These are phyloP conservation scores for Crambe crambe DNA, from an alignment of 37 sponge, comb jelly and placozoan genomes.

Conservation along the genomic window DNA sequence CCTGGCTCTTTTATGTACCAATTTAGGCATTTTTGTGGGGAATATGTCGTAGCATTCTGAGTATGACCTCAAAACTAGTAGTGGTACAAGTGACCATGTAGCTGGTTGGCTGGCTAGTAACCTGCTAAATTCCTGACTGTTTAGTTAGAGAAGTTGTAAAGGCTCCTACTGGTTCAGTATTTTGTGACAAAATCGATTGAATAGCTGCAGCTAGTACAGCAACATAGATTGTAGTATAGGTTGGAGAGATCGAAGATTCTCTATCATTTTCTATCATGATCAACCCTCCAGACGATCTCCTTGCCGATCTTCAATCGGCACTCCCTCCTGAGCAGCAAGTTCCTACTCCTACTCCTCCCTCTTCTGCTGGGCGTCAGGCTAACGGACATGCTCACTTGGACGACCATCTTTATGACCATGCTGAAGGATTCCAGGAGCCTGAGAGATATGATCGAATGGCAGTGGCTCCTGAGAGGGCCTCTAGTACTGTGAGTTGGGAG, in stretches of 20 bases:
- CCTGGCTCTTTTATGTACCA: neutral
- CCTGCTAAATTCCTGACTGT: no score
- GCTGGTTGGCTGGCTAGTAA: neutral
- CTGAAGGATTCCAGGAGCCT: neutral
- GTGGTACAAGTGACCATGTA: neutral
- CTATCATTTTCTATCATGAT: slow-evolving; percentile 51
- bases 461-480: neutral
- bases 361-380: neutral
- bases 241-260: no score
- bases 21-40: neutral
- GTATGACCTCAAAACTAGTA: neutral
- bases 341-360: neutral
- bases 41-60: neutral
- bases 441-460: neutral
- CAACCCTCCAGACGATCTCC: slow-evolving; percentile 77
- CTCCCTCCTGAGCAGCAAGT: slow-evolving; percentile 34
- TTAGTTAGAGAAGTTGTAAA: no score
- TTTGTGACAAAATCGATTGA: no score
- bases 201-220: no score
- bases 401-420: slow-evolving; percentile 1
- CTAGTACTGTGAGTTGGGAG: neutral
- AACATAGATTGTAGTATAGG: no score
- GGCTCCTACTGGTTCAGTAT: no score
- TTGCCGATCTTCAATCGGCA: slow-evolving; percentile 56
- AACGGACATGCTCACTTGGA: neutral